These are phyloP conservation scores for Andricus quercusramuli DNA, from an alignment of 2,888 invertebrate genomes.

Conservation along the genomic window DNA sequence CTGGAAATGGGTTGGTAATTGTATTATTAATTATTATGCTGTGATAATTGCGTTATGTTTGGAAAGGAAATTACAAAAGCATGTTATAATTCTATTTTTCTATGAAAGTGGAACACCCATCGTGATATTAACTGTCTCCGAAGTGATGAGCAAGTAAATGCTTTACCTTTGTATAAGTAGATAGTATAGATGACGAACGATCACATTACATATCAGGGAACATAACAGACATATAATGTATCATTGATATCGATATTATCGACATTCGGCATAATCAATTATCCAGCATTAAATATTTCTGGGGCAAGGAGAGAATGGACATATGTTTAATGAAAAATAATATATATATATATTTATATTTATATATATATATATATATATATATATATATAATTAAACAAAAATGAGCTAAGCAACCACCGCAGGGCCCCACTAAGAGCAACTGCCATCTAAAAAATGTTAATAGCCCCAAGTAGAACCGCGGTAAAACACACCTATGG, in stretches of 20 bases:
- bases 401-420: too few species aligned
- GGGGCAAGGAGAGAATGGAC: background rate
- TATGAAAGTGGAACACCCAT: conserved; percentile 14
- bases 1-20: background rate
- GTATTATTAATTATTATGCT: background rate
- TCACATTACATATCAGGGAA: conserved; percentile 23
- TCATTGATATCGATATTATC: conserved; percentile 21
- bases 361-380: too few species aligned
- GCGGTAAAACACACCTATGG: too few species aligned
- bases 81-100: conserved; percentile 6
- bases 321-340: too few species aligned
- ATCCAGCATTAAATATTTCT: background rate
- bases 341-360: background rate
- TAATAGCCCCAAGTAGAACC: too few species aligned
- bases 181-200: background rate
- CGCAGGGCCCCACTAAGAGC: too few species aligned
- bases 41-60: background rate
- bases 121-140: conserved; percentile 17
- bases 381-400: too few species aligned
- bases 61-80: conserved; percentile 4
- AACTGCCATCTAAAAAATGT: too few species aligned
- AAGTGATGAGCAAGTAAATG: conserved; percentile 24
- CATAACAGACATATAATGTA: conserved; percentile 24
- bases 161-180: conserved; percentile 5
- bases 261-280: conserved; percentile 22